Evolutionary conservation across 2,888 invertebrate species (phyloP), one percentile per base, ranked within the genome.

Genomic region (Chrysopilus asiliformis): DNA sequence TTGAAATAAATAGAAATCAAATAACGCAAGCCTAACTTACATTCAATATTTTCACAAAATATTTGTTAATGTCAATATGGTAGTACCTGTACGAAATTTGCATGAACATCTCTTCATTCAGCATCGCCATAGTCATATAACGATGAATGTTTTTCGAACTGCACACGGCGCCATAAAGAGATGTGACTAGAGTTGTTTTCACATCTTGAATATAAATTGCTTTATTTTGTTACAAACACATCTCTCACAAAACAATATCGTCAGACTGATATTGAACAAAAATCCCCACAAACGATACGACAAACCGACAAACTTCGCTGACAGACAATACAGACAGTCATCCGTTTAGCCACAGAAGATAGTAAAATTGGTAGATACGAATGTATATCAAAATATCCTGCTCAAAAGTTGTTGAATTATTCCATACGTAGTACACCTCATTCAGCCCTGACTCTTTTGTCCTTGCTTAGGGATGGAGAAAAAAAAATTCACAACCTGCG

Each of bases 201-300:
- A 56, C 57, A 58, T 57, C 58, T 57, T 58, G 58, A 58, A 58
- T 58, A 58, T 58, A 58, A 58, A 58, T 58, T 58, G 55, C 58
- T 58, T 58, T 48, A 50, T 50, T 51, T 51, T 52, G 53, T 58
- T 59, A 32, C 29, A 16, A 17, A 18, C 12, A 37, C 26, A 37
- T 26, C 17, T 19, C 26, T 32, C 31, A 26, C 27, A 31, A 14
- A 32, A 43, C 43, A 43, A 42, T 40, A 53, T 50, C 57, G 58
- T 55, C 55, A 57, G 57, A 59, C 59, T 57, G 58, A 52, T 50
- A 45, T 51, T 52, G 50, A 51, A 56, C 41, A 38, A 36, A 28
- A 35, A 32, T 12, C 16, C 37, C 24, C 22, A 38, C 34, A 30
- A 38, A 39, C 19, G n/a, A 22, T 15, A 17, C n/a, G 14, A 15